phyloP scores from a whole-genome alignment of 2,797 vertebrate species.

The Manis javanica region DNA sequence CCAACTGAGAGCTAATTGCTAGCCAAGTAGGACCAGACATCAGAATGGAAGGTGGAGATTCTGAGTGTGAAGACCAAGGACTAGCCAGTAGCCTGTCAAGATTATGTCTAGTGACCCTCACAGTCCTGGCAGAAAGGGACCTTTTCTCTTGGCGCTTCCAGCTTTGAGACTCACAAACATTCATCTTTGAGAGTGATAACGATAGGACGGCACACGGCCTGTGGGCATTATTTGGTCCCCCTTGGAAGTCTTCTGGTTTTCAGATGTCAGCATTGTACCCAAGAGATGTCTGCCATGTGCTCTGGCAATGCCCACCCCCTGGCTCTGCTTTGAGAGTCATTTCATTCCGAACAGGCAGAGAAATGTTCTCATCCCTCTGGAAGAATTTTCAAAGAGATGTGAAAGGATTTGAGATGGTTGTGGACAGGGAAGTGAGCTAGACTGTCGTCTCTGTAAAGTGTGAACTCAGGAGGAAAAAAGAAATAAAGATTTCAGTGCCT shows the following conservation, averaged over 20 bases:
- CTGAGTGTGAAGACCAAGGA: not conserved
- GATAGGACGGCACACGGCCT: no score
- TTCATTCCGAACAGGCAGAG: not conserved
- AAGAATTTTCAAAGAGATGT: not conserved
- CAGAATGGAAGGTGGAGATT: not conserved
- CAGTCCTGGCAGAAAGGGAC: not conserved
- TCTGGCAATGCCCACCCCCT: not conserved
- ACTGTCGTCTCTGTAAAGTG: not conserved
- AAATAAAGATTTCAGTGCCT: not conserved
- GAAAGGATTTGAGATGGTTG: not conserved
- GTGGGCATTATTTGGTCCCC: not conserved
- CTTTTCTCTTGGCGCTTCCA: not conserved
- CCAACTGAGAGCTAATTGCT: not conserved
- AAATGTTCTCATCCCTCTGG: not conserved
- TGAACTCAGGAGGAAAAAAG: not conserved
- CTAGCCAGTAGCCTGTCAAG: not conserved
- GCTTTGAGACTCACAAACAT: not conserved
- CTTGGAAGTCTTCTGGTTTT: not conserved
- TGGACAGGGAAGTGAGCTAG: not conserved
- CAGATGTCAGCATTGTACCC: not conserved
- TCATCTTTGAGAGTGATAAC: not conserved
- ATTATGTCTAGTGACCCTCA: not conserved
- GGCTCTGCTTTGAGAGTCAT: not conserved
- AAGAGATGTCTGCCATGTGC: accelerated
- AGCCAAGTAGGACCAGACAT: not conserved